Conservation (phyloP, 2,797 vertebrate species). For the Pagetopsis macropterus region DNA sequence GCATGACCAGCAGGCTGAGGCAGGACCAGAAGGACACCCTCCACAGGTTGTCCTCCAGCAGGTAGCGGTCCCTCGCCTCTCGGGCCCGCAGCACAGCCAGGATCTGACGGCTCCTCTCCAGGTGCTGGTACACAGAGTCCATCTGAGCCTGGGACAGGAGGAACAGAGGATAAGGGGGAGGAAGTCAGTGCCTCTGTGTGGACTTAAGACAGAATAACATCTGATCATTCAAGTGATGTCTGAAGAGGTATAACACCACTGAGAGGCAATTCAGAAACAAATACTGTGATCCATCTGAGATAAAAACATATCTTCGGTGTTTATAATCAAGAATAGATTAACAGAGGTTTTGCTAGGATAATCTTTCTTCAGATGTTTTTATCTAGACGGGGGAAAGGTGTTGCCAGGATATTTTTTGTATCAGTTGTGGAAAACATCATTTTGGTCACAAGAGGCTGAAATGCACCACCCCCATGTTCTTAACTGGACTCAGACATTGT, state of each 20-base stretch:
- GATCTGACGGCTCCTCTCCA: constrained; percentile 86
- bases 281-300: too few relatives aligned
- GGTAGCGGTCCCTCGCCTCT: constrained; percentile 88
- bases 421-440: too few relatives aligned
- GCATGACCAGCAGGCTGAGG: constrained; percentile 83
- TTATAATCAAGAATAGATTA: too few relatives aligned
- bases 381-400: too few relatives aligned
- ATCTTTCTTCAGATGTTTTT: too few relatives aligned
- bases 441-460: too few relatives aligned
- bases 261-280: too few relatives aligned
- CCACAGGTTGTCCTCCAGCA: constrained; percentile 90
- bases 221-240: not conserved
- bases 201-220: not conserved
- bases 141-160: constrained; percentile 79
- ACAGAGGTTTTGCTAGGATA: too few relatives aligned
- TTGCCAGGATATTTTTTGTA: too few relatives aligned
- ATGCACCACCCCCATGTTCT: too few relatives aligned
- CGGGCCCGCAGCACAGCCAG: constrained; percentile 84
- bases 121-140: constrained; percentile 79
- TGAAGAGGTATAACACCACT: not conserved
- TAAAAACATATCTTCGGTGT: too few relatives aligned
- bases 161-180: not conserved
- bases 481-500: too few relatives aligned
- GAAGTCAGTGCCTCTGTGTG: not conserved
- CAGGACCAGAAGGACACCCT: constrained; percentile 92